Percentiles rank a stretch among this genome's conserved stretches.
Conservation (phyloP, 2,797 vertebrate genomes). For the Helarctos malayanus region DNA sequence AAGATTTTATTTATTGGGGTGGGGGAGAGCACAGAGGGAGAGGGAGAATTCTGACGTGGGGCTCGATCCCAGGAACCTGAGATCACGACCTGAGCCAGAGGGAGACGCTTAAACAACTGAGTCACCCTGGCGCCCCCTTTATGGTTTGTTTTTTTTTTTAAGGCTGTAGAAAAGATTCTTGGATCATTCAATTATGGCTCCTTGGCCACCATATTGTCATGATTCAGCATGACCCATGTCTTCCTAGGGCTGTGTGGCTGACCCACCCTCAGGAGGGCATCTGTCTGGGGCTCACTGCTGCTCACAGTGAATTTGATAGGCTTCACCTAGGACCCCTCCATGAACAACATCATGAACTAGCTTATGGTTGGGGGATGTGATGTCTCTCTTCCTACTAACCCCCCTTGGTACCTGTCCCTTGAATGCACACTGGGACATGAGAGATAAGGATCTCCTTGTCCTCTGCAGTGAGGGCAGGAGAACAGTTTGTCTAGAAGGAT, state of each 20-base stretch:
- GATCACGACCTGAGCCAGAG: no score
- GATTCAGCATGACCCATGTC: accelerated
- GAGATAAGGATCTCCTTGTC: not conserved
- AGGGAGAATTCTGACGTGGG: no score
- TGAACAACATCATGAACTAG: accelerated
- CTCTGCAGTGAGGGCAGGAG: not conserved
- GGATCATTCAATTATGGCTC: not conserved
- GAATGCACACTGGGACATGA: not conserved
- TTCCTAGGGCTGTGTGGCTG: not conserved
- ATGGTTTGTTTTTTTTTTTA: not conserved
- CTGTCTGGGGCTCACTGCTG: not conserved
- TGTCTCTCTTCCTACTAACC: not conserved
- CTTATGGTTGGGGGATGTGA: no score
- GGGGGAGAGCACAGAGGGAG: no score
- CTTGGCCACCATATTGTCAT: not conserved
- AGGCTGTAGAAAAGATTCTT: not conserved
- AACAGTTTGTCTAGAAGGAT: not conserved
- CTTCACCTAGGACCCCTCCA: not conserved
- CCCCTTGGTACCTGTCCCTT: no score
- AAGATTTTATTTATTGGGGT: no score
- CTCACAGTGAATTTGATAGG: not conserved
- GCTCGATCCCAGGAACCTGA: no score
- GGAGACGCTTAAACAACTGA: no score
- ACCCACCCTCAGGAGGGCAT: not conserved
- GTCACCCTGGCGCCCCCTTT: no score